Conservation (phyloP, 1,140 invertebrate genomes). For the Spodoptera litura region DNA sequence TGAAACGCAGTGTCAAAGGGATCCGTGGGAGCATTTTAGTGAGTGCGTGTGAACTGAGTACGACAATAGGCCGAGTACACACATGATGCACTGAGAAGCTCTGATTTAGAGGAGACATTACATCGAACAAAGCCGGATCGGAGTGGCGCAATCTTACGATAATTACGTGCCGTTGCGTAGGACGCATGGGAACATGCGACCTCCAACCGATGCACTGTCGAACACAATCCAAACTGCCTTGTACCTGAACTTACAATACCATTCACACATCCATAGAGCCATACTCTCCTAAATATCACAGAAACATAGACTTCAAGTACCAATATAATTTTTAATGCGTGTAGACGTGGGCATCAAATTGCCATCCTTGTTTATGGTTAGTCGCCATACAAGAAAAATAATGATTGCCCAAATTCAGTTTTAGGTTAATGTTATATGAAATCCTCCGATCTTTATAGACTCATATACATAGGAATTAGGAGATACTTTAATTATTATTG, state of each 20-base stretch:
- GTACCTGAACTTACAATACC: conserved; percentile 43
- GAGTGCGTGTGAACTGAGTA: conserved; percentile 75
- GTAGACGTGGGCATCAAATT: conserved; percentile 14
- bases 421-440: conserved; percentile 36
- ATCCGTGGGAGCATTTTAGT: conserved; percentile 70
- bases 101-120: conserved; percentile 81
- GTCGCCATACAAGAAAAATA: conserved; percentile 28
- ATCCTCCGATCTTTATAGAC: conserved; percentile 8
- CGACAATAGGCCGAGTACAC: conserved; percentile 73
- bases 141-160: conserved; percentile 71
- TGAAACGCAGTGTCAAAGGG: conserved; percentile 47
- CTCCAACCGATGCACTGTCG: conserved; percentile 37
- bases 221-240: conserved; percentile 23
- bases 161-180: conserved; percentile 75
- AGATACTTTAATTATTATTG: background rate
- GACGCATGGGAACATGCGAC: conserved; percentile 72
- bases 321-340: conserved; percentile 4
- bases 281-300: background rate
- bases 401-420: conserved; percentile 36
- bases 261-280: conserved; percentile 18
- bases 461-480: conserved; percentile 18
- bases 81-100: conserved; percentile 66
- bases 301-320: background rate
- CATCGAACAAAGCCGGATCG: conserved; percentile 73
- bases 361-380: conserved; percentile 20